These are phyloP conservation scores for Rhegmatorhina hoffmannsi DNA, from an alignment of 2,113 vertebrate species.

Conservation along the genomic window DNA sequence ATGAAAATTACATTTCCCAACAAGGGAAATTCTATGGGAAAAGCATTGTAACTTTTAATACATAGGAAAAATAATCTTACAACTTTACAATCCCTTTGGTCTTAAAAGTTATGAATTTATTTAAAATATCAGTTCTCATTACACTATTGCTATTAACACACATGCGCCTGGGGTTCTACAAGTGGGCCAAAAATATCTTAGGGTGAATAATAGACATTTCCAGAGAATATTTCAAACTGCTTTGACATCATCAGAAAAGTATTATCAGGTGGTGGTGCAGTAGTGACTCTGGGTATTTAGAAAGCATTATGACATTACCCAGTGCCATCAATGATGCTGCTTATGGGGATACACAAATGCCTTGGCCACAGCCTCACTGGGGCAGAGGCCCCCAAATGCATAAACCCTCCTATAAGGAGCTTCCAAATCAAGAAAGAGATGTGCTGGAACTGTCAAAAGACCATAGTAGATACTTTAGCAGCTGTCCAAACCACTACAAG, in stretches of 20 bases:
- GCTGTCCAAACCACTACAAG: not conserved
- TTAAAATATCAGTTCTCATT: not conserved
- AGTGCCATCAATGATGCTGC: rapidly evolving
- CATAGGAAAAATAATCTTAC: not conserved
- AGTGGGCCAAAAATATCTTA: not conserved
- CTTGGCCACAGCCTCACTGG: not conserved
- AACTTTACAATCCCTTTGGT: not conserved
- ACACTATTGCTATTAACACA: not conserved
- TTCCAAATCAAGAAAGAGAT: not conserved
- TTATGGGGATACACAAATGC: not conserved
- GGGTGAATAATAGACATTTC: not conserved
- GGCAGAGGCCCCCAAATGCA: not conserved
- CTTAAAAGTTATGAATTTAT: not conserved
- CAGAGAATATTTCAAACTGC: not conserved
- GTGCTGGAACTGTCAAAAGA: not conserved
- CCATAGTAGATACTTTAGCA: not conserved
- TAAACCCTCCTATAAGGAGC: not conserved
- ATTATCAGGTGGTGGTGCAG: not conserved
- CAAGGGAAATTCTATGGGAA: not conserved
- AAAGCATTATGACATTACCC: not conserved
- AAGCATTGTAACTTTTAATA: not conserved
- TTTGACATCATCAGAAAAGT: not conserved
- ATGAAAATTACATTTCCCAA: not conserved
- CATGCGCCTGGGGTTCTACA: not conserved
- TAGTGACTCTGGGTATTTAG: not conserved